These are phyloP conservation scores for Stegodyphus dumicola DNA, from an alignment of 1,140 invertebrate genomes.

Conservation along the genomic window DNA sequence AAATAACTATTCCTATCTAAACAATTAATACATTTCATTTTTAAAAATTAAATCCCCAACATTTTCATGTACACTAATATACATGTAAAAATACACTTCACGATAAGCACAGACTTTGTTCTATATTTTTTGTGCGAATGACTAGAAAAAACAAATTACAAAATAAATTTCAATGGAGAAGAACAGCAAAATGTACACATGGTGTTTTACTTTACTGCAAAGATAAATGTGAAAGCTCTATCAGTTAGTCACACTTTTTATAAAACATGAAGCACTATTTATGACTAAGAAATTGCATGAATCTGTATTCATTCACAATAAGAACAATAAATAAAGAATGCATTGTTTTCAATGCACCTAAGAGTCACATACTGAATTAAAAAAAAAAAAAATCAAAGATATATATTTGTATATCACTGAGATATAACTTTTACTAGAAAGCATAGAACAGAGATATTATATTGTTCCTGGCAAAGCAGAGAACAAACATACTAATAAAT, in stretches of 20 bases:
- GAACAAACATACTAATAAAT: too few species aligned
- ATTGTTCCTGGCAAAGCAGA: too few species aligned
- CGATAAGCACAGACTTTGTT: constrained; percentile 57
- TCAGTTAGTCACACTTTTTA: neutral
- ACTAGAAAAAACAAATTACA: constrained; percentile 42
- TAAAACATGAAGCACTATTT: neutral
- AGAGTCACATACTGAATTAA: too few species aligned
- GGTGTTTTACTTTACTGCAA: constrained; percentile 40
- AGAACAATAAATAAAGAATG: too few species aligned
- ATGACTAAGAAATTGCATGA: neutral
- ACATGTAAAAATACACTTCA: constrained; percentile 58
- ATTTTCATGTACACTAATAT: constrained; percentile 51
- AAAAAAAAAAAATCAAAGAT: too few species aligned
- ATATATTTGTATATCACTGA: too few species aligned
- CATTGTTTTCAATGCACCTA: too few species aligned
- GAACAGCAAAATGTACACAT: constrained; percentile 53
- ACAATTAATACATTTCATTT: constrained; percentile 32
- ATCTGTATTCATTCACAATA: too few species aligned
- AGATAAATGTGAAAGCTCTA: constrained; percentile 53
- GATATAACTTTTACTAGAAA: too few species aligned
- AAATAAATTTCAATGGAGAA: constrained; percentile 41
- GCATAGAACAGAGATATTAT: too few species aligned
- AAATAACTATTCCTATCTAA: constrained; percentile 29
- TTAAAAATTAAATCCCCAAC: constrained; percentile 53
- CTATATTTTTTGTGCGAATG: constrained; percentile 56